A percentile compares a stretch with the other conserved stretches of the same genome.
phyloP scores from a whole-genome alignment of 2,797 vertebrate genomes.

The Acestrorhynchus altus region DNA sequence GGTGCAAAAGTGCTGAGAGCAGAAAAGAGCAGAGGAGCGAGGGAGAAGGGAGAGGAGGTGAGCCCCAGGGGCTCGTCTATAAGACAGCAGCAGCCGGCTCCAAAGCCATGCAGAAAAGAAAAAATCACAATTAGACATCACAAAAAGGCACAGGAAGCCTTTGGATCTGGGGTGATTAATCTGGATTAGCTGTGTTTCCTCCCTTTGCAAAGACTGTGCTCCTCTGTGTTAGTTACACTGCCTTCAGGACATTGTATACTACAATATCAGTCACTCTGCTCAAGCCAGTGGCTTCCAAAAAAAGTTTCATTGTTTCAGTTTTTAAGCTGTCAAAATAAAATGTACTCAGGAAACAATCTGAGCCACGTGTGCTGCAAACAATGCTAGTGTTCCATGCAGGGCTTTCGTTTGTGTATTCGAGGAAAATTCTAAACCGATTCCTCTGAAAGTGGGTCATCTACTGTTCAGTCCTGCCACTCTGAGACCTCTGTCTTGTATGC shows the following conservation, averaged over 20 bases:
- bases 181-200: slow-evolving; percentile 69
- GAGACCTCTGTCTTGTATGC: slow-evolving; percentile 12
- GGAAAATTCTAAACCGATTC: slow-evolving; percentile 33
- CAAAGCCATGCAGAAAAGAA: slow-evolving; percentile 62
- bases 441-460: slow-evolving; percentile 32
- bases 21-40: slow-evolving; percentile 31
- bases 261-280: slow-evolving; percentile 1
- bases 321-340: not conserved
- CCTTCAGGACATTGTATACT: not conserved
- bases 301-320: not conserved
- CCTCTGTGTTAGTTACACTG: not conserved
- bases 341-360: slow-evolving; percentile 10
- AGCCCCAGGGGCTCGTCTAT: slow-evolving; percentile 73
- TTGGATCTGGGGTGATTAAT: slow-evolving; percentile 70
- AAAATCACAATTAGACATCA: slow-evolving; percentile 75
- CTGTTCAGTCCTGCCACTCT: slow-evolving; percentile 29
- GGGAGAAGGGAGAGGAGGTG: slow-evolving; percentile 62
- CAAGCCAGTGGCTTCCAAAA: not conserved
- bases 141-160: slow-evolving; percentile 73
- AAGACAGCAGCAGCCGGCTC: slow-evolving; percentile 68
- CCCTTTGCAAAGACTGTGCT: slow-evolving; percentile 60
- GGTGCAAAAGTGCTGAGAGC: slow-evolving; percentile 76
- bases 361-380: not conserved
- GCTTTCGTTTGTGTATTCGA: not conserved
- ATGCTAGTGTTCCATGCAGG: not conserved